Evolutionary conservation across 2,888 invertebrate genomes (phyloP), one percentile per base, ranked within the genome.

Genomic region (Lepetodrilus schrolli): DNA sequence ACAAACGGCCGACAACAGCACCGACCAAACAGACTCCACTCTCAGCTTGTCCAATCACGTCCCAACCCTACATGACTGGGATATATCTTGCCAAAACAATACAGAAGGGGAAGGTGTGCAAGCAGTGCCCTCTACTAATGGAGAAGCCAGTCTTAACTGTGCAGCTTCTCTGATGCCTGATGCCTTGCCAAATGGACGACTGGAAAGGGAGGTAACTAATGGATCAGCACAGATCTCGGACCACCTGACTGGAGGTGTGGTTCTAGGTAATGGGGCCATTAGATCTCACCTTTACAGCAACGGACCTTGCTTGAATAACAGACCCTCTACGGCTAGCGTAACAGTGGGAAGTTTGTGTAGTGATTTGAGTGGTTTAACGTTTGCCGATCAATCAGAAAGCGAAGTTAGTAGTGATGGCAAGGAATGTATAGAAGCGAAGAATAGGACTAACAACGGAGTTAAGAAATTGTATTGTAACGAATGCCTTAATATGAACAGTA

Each of bases 311-410:
- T n/a, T n/a, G n/a, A n/a, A n/a, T n/a, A n/a, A n/a, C n/a, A n/a
- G n/a, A n/a, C n/a, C n/a, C n/a, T n/a, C n/a, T n/a, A n/a, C n/a
- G n/a, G n/a, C n/a, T n/a, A n/a, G n/a, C n/a, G n/a, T n/a, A n/a
- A n/a, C n/a, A n/a, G 58, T 58, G 13, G n/a, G 7, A 17, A 58
- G 30, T 23, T 30, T 58, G 30, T 30, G 58, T 17, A 30, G 34
- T 30, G 58, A 58, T 30, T 58, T 58, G 58, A 58, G 58, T 58
- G 58, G 58, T 4, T 58, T 58, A 34, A 58, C 58, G 26, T 58
- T 58, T 34, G 58, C 58, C n/a, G 58, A 58, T 30, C 58, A 58
- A 34, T 58, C 58, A 3, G 58, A 58, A 30, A 58, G 26, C 34
- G 58, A 58, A 30, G 58, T 30, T 4, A 21, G 21, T 4, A 17